phyloP scores from a whole-genome alignment of 2,888 invertebrate species.

The Prionchulus punctatus region DNA sequence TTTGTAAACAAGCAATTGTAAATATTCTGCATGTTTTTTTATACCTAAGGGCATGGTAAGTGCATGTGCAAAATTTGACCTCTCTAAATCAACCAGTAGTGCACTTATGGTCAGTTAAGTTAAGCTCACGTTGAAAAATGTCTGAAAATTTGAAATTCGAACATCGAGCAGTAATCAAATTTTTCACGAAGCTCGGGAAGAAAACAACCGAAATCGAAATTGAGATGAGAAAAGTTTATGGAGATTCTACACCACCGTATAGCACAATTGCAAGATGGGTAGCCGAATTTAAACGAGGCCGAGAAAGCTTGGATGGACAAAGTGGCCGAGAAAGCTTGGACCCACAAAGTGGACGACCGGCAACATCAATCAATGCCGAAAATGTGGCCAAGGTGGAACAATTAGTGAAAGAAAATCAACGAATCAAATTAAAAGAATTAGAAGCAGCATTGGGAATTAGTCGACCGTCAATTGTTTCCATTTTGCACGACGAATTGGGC shows the following conservation, averaged over 20 bases:
- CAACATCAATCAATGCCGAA: not conserved
- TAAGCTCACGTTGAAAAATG: not conserved
- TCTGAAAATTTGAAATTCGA: not conserved
- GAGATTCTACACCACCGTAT: not conserved
- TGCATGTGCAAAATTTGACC: not conserved
- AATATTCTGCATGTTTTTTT: no score
- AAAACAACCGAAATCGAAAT: not conserved
- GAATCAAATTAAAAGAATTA: not conserved
- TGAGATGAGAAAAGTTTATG: constrained; percentile 1
- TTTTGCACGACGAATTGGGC: constrained; percentile 2
- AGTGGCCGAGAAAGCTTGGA: no score
- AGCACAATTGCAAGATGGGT: not conserved
- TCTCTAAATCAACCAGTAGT: not conserved
- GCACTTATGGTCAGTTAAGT: not conserved
- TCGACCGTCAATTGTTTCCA: not conserved
- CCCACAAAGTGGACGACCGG: not conserved
- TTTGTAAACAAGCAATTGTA: no score
- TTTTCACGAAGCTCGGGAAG: constrained; percentile 1
- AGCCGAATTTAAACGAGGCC: not conserved
- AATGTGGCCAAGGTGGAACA: not conserved
- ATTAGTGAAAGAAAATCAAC: not conserved
- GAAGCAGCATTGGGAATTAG: not conserved
- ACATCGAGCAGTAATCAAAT: constrained; percentile 1
- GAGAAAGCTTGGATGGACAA: not conserved
- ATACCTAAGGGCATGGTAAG: no score